Evolutionary conservation across 1,140 invertebrate genomes (phyloP).

Genomic region (Pygmarrhopalites habei): DNA sequence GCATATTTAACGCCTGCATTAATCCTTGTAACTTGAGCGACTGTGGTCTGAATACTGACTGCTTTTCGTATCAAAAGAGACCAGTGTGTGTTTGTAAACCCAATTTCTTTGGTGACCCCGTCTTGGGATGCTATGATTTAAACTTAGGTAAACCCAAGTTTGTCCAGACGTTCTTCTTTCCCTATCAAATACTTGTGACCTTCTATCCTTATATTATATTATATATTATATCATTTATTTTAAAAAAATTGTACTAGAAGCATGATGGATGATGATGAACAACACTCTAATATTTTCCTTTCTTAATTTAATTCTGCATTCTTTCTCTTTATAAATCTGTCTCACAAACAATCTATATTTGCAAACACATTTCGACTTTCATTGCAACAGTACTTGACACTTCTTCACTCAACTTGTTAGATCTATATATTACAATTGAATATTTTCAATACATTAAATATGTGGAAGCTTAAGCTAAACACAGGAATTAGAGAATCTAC

Average conservation of each 20-base stretch:
- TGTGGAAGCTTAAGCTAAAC: too few species aligned
- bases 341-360: too few species aligned
- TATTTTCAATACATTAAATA: too few species aligned
- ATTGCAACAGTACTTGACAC: too few species aligned
- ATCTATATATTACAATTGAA: too few species aligned
- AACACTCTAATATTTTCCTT: background rate
- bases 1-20: slow-evolving; percentile 49
- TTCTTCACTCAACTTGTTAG: too few species aligned
- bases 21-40: slow-evolving; percentile 50
- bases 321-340: background rate
- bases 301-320: background rate
- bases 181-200: slow-evolving; percentile 4
- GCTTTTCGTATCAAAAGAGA: slow-evolving; percentile 53
- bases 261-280: background rate
- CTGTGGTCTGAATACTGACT: slow-evolving; percentile 60
- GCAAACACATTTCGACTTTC: too few species aligned
- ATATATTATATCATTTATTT: background rate
- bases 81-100: slow-evolving; percentile 61
- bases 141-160: slow-evolving; percentile 5
- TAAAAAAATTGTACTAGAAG: background rate
- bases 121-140: slow-evolving; percentile 14
- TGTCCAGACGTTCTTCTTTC: background rate
- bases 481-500: too few species aligned
- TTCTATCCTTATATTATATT: background rate
- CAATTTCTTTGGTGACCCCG: slow-evolving; percentile 46